Evolutionary conservation across 2,113 vertebrate genomes (phyloP), one percentile per base, ranked within the genome.

Genomic region (Lasiurus cinereus): DNA sequence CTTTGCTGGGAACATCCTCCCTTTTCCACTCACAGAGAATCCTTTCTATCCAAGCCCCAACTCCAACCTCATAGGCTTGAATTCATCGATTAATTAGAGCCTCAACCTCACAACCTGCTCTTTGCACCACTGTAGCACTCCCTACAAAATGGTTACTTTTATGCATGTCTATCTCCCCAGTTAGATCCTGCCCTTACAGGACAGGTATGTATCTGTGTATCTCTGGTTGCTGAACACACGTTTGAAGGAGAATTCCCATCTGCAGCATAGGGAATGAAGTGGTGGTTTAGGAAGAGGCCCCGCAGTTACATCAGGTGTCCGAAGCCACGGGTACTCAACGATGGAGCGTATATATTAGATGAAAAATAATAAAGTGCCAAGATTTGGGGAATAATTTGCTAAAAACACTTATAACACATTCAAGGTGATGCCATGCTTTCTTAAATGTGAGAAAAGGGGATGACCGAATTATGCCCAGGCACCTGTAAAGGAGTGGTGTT

Each of bases 311-410:
- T 10, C 54, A 59, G 43, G 59, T 46, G 54, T 19, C 36, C 8
- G n/a, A n/a, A 78, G 33, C 24, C 48, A 84, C 85, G 29, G 11
- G 67, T 69, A 79, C 22, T 50, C 33, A 88, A 15, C 21, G 27
- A n/a, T 19, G 18, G 70, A 36, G 72, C 13, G 9, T 78, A 12
- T 64, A 16, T 3, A 79, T 21, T 5, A 27, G 43, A 0, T 83
- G 39, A 39, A 69, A 78, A 88, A 64, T 2, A 73, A 82, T 39
- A 21, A 83, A 83, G 64, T 36, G 6, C 43, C 77, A 91, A 21
- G 73, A 67, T 39, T 67, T 88, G 59, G 22, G 70, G 50, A 87
- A 31, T 70, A 76, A 69, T 70, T 88, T 82, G 62, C 52, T 82
- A 46, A 88, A 84, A 52, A 33, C 48, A 83, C 24, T 72, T 14